These are phyloP conservation scores for Mizuhopecten yessoensis DNA, from an alignment of 1,140 invertebrate species.

Conservation along the genomic window DNA sequence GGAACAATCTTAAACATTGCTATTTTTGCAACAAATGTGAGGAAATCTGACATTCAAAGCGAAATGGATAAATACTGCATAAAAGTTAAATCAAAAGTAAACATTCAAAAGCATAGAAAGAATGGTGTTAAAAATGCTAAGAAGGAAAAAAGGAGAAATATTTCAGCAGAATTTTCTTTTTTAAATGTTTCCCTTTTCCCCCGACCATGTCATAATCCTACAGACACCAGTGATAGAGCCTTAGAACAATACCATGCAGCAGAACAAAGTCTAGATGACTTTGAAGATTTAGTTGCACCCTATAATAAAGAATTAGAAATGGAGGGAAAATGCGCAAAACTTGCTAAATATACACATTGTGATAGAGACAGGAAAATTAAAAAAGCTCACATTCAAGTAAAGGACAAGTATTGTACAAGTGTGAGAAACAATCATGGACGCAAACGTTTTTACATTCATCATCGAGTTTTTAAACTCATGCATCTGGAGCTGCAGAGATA, in stretches of 20 bases:
- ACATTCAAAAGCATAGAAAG: conserved; percentile 43
- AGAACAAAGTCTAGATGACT: conserved; percentile 60
- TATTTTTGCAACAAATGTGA: conserved; percentile 40
- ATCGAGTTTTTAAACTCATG: conserved; percentile 73
- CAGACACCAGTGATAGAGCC: conserved; percentile 49
- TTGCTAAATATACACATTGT: conserved; percentile 64
- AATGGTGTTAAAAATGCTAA: conserved; percentile 60
- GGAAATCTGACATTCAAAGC: conserved; percentile 14
- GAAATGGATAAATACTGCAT: conserved; percentile 33
- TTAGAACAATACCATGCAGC: conserved; percentile 56
- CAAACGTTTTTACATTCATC: conserved; percentile 75
- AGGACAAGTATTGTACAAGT: conserved; percentile 74
- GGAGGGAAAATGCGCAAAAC: conserved; percentile 55
- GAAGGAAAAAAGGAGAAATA: conserved; percentile 75
- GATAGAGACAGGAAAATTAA: conserved; percentile 69
- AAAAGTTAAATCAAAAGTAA: neutral
- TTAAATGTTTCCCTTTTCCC: conserved; percentile 72
- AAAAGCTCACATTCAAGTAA: conserved; percentile 76
- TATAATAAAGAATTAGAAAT: conserved; percentile 61
- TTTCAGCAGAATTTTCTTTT: conserved; percentile 69
- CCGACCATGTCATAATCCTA: conserved; percentile 49
- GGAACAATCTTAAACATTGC: conserved; percentile 8
- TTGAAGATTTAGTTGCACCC: conserved; percentile 49
- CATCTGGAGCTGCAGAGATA: conserved; percentile 65
- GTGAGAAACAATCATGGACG: conserved; percentile 76